Base-by-base conservation (phyloP, 2,888 invertebrate genomes). In the Pelosia muscerda region DNA sequence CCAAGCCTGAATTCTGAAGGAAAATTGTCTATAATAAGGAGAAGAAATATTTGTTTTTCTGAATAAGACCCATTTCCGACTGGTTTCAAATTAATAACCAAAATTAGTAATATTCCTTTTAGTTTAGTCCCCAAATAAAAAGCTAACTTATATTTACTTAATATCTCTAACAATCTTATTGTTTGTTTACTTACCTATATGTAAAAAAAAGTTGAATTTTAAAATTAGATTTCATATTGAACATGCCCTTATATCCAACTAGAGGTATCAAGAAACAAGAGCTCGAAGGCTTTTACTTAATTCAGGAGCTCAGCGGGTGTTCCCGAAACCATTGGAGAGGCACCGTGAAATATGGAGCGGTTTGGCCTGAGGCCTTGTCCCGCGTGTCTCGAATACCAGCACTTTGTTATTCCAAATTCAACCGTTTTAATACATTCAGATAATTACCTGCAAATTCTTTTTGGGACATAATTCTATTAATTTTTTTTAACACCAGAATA, bases 221-320 rank as follows among this genome's bases (percentile, higher is more conserved):
- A 31, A 25, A 38, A 28, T 28, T 6, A 0, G 11, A 59, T 22
- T 57, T 31, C 53, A 66, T 81, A 74, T 53, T 80, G 76, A 75
- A 83, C 86, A 71, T 83, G 75, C 25, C 90, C 81, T 86, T 78
- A 88, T 74, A 76, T 54, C 84, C 87, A 89, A 91, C 91, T 91
- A 92, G 91, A 90, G 92, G 92, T 89, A 91, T 90, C 90, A 90
- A 91, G 90, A 91, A 94, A 95, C 95, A 95, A 96, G 96, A 95
- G 96, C 96, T 96, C 95, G 95, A 94, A 96, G 96, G 96, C 95
- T 96, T 96, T 95, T 96, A 96, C 96, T 96, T 96, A 96, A 96
- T 96, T 96, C 96, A 96, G 96, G 95, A 96, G 96, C 96, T 95
- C 96, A 96, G 96, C 96, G 95, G 96, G 96, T 95, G 96, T 96